Evolutionary conservation across 2,797 vertebrate species (phyloP).

Genomic region (Gymnothorax javanicus): DNA sequence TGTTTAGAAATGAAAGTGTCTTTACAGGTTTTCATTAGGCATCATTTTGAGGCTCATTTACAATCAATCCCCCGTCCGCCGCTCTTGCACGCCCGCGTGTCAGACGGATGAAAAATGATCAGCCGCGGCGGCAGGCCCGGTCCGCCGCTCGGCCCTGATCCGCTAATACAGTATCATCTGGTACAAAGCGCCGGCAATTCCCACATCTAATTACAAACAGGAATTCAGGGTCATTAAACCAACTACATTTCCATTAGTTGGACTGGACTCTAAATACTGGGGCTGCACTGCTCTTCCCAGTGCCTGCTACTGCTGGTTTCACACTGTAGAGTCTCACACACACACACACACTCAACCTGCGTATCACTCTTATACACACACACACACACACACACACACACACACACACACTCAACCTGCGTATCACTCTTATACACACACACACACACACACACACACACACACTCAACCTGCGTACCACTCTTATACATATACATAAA

Average conservation of each 20-base stretch:
- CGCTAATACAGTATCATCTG: slow-evolving; percentile 91
- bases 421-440: slow-evolving; percentile 17
- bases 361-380: neutral
- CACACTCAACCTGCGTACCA: neutral
- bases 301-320: neutral
- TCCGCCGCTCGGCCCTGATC: slow-evolving; percentile 78
- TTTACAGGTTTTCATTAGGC: slow-evolving; percentile 68
- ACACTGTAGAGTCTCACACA: slow-evolving; percentile 13
- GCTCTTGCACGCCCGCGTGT: slow-evolving; percentile 71
- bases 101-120: slow-evolving; percentile 84
- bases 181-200: slow-evolving; percentile 88
- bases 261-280: slow-evolving; percentile 62
- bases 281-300: slow-evolving; percentile 3
- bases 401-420: neutral
- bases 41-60: slow-evolving; percentile 70
- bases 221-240: slow-evolving; percentile 88
- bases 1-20: slow-evolving; percentile 43
- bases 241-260: slow-evolving; percentile 87
- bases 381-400: neutral
- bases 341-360: neutral
- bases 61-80: slow-evolving; percentile 76
- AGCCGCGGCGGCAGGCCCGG: slow-evolving; percentile 71
- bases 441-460: slow-evolving; percentile 13
- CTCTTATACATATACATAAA: neutral
- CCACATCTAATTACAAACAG: slow-evolving; percentile 91